These are phyloP conservation scores for Chanos chanos DNA, from an alignment of 2,797 vertebrate genomes.

Conservation along the genomic window DNA sequence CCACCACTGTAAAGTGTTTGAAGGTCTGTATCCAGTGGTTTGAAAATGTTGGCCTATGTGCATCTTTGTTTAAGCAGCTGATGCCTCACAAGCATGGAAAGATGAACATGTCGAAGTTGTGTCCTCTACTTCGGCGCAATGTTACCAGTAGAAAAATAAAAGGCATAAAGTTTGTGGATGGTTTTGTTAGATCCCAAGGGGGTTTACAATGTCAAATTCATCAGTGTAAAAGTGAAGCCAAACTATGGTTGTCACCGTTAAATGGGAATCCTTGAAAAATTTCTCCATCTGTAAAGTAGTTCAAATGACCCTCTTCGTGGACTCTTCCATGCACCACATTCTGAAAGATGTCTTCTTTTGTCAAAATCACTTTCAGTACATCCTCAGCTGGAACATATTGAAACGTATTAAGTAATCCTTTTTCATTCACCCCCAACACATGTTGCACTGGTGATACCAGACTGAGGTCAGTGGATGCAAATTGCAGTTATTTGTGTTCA, in stretches of 20 bases:
- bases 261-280: constrained; percentile 18
- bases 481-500: constrained; percentile 23
- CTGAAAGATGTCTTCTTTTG: constrained; percentile 18
- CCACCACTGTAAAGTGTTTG: too few species aligned
- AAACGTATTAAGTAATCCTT: constrained; percentile 4
- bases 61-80: too few species aligned
- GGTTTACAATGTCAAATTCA: constrained; percentile 22
- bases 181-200: constrained; percentile 13
- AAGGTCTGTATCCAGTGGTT: too few species aligned
- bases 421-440: background rate
- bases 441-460: constrained; percentile 19
- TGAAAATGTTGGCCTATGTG: too few species aligned
- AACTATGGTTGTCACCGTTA: constrained; percentile 9
- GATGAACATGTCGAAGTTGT: too few species aligned
- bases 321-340: too few species aligned
- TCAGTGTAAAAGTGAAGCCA: constrained; percentile 13
- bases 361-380: constrained; percentile 9
- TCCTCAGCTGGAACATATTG: constrained; percentile 12
- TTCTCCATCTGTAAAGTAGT: constrained; percentile 2
- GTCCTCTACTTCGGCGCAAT: too few species aligned
- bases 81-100: too few species aligned
- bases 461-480: constrained; percentile 3
- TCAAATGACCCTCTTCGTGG: too few species aligned
- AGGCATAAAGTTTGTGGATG: constrained; percentile 3
- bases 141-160: too few species aligned